Percentiles rank a stretch among this genome's conserved stretches.
Conservation (phyloP, 2,888 invertebrate genomes). For the Arrhopalites spinosus region DNA sequence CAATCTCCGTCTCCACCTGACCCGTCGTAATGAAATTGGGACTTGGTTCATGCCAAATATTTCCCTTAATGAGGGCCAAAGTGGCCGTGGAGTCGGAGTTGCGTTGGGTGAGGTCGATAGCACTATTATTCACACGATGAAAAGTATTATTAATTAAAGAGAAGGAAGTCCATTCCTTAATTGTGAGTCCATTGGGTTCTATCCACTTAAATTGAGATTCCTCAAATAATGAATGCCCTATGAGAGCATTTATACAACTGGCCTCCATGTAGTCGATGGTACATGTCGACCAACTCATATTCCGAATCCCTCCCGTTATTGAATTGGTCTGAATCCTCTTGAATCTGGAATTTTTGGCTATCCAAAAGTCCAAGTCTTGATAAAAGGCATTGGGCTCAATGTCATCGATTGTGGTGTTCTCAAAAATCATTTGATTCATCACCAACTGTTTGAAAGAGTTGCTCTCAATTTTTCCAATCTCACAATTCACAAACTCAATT, state of each 20-base stretch:
- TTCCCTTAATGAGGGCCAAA: conserved; percentile 65
- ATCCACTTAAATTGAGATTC: conserved; percentile 64
- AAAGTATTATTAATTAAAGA: conserved; percentile 71
- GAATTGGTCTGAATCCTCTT: conserved; percentile 41
- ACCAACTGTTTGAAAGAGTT: conserved; percentile 72
- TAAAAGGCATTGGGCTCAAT: conserved; percentile 51
- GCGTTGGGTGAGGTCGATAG: conserved; percentile 60
- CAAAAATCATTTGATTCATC: conserved; percentile 68
- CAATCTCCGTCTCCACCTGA: conserved; percentile 35
- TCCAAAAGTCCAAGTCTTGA: conserved; percentile 64
- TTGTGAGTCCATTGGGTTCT: conserved; percentile 66
- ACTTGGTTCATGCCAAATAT: conserved; percentile 63
- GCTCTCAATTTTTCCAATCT: conserved; percentile 65
- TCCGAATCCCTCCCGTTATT: conserved; percentile 47
- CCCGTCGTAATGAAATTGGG: conserved; percentile 52
- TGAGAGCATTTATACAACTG: conserved; percentile 43
- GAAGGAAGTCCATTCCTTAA: conserved; percentile 71
- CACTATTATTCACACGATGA: conserved; percentile 64
- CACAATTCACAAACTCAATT: conserved; percentile 59
- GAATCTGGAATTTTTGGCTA: conserved; percentile 42
- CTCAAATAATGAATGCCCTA: conserved; percentile 42
- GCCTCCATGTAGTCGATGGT: conserved; percentile 39
- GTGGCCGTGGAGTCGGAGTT: conserved; percentile 60
- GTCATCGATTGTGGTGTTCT: conserved; percentile 53
- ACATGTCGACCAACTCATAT: conserved; percentile 47